phyloP scores from a whole-genome alignment of 2,797 vertebrate species.

The Chaetophractus vellerosus region DNA sequence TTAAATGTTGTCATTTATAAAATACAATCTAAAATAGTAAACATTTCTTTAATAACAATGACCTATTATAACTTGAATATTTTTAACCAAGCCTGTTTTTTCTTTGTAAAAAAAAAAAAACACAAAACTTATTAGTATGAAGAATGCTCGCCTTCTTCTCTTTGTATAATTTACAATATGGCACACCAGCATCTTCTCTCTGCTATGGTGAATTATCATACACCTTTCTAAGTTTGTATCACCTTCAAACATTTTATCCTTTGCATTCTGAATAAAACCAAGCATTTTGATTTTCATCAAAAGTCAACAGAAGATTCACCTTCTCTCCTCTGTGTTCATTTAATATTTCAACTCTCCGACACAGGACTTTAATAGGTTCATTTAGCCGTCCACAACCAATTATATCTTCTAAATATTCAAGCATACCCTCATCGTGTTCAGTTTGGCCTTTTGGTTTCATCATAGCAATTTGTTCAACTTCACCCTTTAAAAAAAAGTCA shows the following conservation, averaged over 20 bases:
- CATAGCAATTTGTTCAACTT: conserved; percentile 99
- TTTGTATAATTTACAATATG: too few relatives aligned
- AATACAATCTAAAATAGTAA: conserved; percentile 20
- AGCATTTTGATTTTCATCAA: conserved; percentile 53
- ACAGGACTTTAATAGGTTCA: conserved; percentile 94
- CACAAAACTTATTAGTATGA: too few relatives aligned
- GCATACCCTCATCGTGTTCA: conserved; percentile 98
- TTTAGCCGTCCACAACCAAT: conserved; percentile 97
- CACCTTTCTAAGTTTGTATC: too few relatives aligned
- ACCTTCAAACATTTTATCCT: too few relatives aligned
- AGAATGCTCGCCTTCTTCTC: too few relatives aligned
- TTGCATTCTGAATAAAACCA: background rate
- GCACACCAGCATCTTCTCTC: too few relatives aligned
- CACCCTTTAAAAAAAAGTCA: conserved; percentile 92
- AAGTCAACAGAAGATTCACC: conserved; percentile 89
- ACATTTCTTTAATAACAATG: background rate
- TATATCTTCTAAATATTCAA: conserved; percentile 98
- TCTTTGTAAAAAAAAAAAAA: too few relatives aligned
- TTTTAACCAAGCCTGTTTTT: background rate
- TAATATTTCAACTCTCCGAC: conserved; percentile 94
- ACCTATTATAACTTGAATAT: background rate
- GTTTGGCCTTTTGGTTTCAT: conserved; percentile 99
- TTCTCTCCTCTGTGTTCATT: conserved; percentile 97
- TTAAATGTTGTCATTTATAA: conserved; percentile 46
- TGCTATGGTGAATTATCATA: too few relatives aligned